Percentiles rank a stretch among this genome's conserved stretches.
These are phyloP conservation scores for Watsonalla binaria DNA, from an alignment of 2,888 invertebrate species.

Conservation along the genomic window DNA sequence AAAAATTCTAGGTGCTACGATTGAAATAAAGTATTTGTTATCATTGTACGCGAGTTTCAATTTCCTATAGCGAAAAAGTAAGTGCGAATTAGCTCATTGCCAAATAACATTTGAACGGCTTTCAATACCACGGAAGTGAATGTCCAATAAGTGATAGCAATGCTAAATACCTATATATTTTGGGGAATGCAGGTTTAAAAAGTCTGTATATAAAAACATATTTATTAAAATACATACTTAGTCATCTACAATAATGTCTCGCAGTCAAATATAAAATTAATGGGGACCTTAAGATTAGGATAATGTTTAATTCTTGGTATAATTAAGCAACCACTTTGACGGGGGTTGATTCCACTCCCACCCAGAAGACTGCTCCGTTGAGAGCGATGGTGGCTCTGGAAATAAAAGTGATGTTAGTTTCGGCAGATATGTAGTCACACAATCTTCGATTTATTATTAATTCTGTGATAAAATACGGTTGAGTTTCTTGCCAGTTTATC, in stretches of 20 bases:
- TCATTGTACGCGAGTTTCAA: conserved; percentile 23
- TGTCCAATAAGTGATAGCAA: background rate
- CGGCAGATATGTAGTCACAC: background rate
- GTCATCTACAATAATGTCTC: background rate
- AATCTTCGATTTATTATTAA: too few relatives aligned
- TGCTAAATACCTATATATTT: background rate
- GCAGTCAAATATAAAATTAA: conserved; percentile 1
- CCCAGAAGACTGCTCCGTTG: conserved; percentile 86
- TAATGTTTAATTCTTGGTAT: conserved; percentile 12
- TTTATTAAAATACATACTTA: background rate
- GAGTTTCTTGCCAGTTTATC: too few relatives aligned
- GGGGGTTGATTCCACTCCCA: conserved; percentile 80
- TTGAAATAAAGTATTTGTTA: conserved; percentile 60
- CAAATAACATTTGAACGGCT: background rate
- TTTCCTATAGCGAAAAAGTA: background rate
- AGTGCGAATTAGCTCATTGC: background rate
- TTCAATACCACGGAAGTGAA: background rate
- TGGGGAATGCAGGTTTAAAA: too few relatives aligned
- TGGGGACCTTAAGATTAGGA: conserved; percentile 9
- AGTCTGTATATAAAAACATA: background rate
- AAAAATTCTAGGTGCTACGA: conserved; percentile 70
- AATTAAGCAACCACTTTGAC: conserved; percentile 70
- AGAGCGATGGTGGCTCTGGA: conserved; percentile 83
- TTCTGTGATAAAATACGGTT: too few relatives aligned
- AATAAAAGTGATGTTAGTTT: background rate